Evolutionary conservation across 2,888 invertebrate genomes (phyloP).

Genomic region (Latrodectus elegans): DNA sequence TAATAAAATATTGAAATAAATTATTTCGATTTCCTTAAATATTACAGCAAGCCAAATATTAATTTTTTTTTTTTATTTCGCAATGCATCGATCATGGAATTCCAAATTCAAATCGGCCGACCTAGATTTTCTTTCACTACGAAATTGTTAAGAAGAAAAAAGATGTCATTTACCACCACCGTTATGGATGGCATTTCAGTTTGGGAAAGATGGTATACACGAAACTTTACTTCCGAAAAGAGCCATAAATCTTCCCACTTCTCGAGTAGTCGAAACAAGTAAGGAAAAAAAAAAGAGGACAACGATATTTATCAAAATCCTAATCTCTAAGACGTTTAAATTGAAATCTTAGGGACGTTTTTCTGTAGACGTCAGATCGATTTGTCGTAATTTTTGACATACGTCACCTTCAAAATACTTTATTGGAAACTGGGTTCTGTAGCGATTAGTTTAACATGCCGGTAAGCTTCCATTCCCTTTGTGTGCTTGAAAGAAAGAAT

Average conservation of each 20-base stretch:
- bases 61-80: too few relatives aligned
- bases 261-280: neutral
- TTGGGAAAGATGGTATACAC: conserved; percentile 45
- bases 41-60: too few relatives aligned
- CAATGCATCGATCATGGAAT: too few relatives aligned
- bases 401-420: neutral
- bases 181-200: conserved; percentile 47
- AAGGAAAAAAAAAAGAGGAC: conserved; percentile 21
- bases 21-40: too few relatives aligned
- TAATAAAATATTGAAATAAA: too few relatives aligned
- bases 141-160: too few relatives aligned
- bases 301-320: conserved; percentile 54
- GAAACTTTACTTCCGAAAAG: conserved; percentile 35
- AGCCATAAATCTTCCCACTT: conserved; percentile 41
- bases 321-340: conserved; percentile 48
- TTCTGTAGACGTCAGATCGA: conserved; percentile 12
- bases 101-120: too few relatives aligned
- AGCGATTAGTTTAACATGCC: too few relatives aligned
- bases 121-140: too few relatives aligned
- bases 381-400: conserved; percentile 22
- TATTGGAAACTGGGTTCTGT: too few relatives aligned
- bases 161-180: conserved; percentile 9
- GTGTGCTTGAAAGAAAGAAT: too few relatives aligned
- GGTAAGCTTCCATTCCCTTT: too few relatives aligned
- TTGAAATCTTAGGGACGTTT: conserved; percentile 35